These are phyloP conservation scores for Sthenelais limicola DNA, from an alignment of 2,888 invertebrate genomes.

Conservation along the genomic window DNA sequence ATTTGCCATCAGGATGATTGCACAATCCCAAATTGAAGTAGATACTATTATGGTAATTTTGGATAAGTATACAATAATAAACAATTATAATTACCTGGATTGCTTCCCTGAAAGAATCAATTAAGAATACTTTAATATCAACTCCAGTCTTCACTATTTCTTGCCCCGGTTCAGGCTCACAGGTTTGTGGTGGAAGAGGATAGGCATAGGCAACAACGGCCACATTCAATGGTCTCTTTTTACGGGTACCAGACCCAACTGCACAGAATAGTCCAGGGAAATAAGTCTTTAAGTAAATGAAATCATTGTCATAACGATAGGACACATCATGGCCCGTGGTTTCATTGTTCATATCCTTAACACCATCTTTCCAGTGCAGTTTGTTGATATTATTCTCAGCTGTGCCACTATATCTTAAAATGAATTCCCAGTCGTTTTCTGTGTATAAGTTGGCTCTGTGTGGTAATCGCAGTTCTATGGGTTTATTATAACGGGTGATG, in stretches of 20 bases:
- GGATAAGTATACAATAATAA: too few species aligned
- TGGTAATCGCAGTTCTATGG: constrained; percentile 13
- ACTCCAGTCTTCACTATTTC: constrained; percentile 19
- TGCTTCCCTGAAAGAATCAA: constrained; percentile 14
- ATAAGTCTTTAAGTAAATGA: background rate
- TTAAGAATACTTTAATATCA: constrained; percentile 21
- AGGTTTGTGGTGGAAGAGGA: constrained; percentile 21
- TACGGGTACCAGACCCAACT: constrained; percentile 4
- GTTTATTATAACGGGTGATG: background rate
- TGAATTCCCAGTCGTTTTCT: background rate
- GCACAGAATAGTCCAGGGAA: constrained; percentile 30
- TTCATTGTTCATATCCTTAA: constrained; percentile 1
- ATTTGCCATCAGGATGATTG: too few species aligned
- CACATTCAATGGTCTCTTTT: constrained; percentile 17
- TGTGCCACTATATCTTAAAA: constrained; percentile 9
- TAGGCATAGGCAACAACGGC: constrained; percentile 23
- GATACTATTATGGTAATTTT: too few species aligned
- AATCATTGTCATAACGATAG: constrained; percentile 17
- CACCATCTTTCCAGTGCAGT: constrained; percentile 10
- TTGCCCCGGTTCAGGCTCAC: constrained; percentile 29
- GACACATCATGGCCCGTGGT: background rate
- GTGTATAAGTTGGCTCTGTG: constrained; percentile 7
- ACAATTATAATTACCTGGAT: constrained; percentile 15
- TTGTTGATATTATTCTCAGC: constrained; percentile 25
- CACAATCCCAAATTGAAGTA: too few species aligned